These are phyloP conservation scores for Myocastor coypus DNA, from an alignment of 2,113 vertebrate species.

Conservation along the genomic window DNA sequence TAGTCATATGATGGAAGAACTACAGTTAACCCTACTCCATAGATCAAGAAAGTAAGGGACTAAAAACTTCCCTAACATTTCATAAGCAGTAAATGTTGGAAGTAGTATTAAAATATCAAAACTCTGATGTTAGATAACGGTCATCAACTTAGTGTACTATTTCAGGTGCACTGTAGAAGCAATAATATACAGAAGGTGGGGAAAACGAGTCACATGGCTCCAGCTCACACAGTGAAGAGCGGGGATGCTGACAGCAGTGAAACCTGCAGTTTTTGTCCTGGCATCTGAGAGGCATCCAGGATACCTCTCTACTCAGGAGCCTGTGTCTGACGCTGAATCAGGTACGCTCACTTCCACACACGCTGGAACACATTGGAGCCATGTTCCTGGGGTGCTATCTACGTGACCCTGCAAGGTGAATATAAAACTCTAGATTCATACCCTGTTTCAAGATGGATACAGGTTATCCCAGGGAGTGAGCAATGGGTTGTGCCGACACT, in stretches of 20 bases:
- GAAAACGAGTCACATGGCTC: not conserved
- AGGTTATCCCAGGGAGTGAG: not conserved
- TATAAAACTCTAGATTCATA: slow-evolving; percentile 8
- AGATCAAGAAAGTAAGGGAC: not conserved
- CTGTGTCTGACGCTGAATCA: not conserved
- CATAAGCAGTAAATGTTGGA: not conserved
- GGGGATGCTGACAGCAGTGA: not conserved
- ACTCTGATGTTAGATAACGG: not conserved
- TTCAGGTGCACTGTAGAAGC: not conserved
- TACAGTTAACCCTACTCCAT: not conserved
- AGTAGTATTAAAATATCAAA: not conserved
- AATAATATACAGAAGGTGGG: not conserved
- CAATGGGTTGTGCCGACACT: no score
- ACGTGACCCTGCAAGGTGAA: not conserved
- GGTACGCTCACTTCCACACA: accelerated
- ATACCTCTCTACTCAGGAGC: not conserved
- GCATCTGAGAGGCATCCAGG: not conserved
- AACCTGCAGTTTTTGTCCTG: not conserved
- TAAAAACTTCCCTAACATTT: not conserved
- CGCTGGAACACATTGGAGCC: accelerated
- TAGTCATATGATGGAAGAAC: not conserved
- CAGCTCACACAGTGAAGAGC: not conserved
- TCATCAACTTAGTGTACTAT: not conserved
- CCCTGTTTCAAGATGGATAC: not conserved
- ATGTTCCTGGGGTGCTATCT: not conserved